A percentile compares a stretch with the other conserved stretches of the same genome.
Evolutionary conservation across 2,113 vertebrate species (phyloP).

Genomic region (Fregetta grallaria): DNA sequence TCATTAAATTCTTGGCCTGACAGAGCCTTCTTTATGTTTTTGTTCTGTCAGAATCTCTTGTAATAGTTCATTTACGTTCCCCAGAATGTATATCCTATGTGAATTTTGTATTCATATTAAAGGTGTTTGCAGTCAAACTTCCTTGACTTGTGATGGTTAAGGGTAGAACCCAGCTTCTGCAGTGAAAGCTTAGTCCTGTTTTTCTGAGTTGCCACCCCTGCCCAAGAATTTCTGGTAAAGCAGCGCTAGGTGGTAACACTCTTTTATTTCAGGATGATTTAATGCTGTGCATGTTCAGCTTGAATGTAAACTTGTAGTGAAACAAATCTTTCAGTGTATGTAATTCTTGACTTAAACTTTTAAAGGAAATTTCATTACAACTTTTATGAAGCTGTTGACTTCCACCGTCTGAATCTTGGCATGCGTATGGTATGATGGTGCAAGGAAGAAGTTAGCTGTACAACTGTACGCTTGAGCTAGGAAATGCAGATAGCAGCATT

Average conservation of each 20-base stretch:
- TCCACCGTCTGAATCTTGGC: neutral
- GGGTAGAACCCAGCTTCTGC: neutral
- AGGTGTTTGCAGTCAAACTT: conserved; percentile 68
- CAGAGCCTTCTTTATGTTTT: conserved; percentile 69
- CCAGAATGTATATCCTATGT: conserved; percentile 68
- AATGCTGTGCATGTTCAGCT: neutral
- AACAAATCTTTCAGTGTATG: neutral
- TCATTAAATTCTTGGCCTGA: conserved; percentile 67
- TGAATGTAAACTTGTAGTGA: neutral
- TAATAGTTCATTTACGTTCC: conserved; percentile 64
- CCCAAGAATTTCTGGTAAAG: neutral
- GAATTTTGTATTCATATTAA: conserved; percentile 78
- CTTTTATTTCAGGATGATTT: neutral
- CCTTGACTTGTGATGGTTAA: conserved; percentile 49
- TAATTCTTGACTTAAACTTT: neutral
- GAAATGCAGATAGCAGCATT: neutral
- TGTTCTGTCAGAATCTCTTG: conserved; percentile 70
- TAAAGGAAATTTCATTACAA: neutral
- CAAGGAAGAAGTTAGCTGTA: neutral
- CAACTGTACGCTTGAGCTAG: neutral
- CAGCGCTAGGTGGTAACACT: neutral
- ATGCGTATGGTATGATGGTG: rapidly evolving
- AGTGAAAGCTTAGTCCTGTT: neutral
- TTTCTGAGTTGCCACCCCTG: neutral
- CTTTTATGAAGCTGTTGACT: neutral